Conservation (phyloP, 2,888 invertebrate species). For the Autographa pulchrina region DNA sequence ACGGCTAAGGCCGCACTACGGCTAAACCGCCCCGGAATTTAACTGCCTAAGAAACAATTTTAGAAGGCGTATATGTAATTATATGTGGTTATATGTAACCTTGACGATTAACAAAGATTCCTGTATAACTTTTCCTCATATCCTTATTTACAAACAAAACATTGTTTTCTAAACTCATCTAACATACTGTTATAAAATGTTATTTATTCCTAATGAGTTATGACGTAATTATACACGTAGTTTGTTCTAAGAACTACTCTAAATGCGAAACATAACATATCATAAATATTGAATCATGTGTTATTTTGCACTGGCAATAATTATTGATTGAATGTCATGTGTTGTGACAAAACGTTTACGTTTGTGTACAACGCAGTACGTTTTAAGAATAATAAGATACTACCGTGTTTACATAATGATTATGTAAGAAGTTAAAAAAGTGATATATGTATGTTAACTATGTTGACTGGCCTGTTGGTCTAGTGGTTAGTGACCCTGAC, state of each 20-base stretch:
- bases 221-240: neutral
- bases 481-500: too few relatives aligned
- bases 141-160: neutral
- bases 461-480: too few relatives aligned
- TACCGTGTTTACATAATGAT: neutral
- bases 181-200: neutral
- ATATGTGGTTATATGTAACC: too few relatives aligned
- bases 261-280: conserved; percentile 19
- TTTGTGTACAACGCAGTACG: conserved; percentile 4
- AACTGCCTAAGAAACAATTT: too few relatives aligned
- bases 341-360: neutral
- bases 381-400: neutral
- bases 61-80: too few relatives aligned
- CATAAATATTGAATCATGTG: conserved; percentile 31
- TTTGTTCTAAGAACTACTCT: conserved; percentile 7
- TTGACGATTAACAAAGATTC: too few relatives aligned
- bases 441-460: too few relatives aligned
- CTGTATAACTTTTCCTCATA: too few relatives aligned
- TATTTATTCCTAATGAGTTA: neutral
- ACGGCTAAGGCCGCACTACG: too few relatives aligned
- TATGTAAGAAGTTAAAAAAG: neutral
- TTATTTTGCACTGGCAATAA: conserved; percentile 19
- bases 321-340: conserved; percentile 12
- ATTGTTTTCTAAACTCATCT: conserved; percentile 1
- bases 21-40: too few relatives aligned